Conservation (phyloP, 2,797 vertebrate species). For the Botia almorhae region DNA sequence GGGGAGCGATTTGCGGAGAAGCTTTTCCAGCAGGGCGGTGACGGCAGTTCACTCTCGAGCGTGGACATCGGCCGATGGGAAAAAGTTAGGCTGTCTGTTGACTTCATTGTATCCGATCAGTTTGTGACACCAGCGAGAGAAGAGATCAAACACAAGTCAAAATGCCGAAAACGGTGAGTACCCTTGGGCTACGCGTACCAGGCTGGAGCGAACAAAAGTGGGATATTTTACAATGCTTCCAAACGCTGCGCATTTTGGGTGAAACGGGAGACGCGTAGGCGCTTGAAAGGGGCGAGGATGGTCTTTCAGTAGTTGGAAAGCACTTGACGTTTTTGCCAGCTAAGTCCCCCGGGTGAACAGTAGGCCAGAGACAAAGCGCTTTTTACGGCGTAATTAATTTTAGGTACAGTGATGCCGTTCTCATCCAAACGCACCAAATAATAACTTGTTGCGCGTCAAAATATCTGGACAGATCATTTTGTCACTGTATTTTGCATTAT, state of each 20-base stretch:
- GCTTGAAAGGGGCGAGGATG: slow-evolving; percentile 38
- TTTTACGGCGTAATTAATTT: slow-evolving; percentile 12
- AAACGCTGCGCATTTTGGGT: slow-evolving; percentile 30
- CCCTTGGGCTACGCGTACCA: background rate
- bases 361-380: slow-evolving; percentile 15
- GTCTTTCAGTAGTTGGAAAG: slow-evolving; percentile 15
- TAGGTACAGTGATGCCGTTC: background rate
- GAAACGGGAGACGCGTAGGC: slow-evolving; percentile 26
- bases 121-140: slow-evolving; percentile 55
- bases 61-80: slow-evolving; percentile 76
- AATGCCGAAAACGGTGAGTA: slow-evolving; percentile 85
- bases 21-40: slow-evolving; percentile 32
- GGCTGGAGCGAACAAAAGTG: background rate
- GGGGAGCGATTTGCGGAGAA: slow-evolving; percentile 50
- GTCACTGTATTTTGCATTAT: background rate
- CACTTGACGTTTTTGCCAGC: background rate
- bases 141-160: slow-evolving; percentile 57
- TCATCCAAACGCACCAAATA: background rate
- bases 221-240: background rate
- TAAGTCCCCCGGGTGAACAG: slow-evolving; percentile 4
- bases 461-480: background rate
- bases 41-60: slow-evolving; percentile 47
- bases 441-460: background rate
- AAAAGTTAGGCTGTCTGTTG: slow-evolving; percentile 74
- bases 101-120: slow-evolving; percentile 59